Conservation (phyloP, 2,113 vertebrate species). For the Ramphastos sulfuratus region DNA sequence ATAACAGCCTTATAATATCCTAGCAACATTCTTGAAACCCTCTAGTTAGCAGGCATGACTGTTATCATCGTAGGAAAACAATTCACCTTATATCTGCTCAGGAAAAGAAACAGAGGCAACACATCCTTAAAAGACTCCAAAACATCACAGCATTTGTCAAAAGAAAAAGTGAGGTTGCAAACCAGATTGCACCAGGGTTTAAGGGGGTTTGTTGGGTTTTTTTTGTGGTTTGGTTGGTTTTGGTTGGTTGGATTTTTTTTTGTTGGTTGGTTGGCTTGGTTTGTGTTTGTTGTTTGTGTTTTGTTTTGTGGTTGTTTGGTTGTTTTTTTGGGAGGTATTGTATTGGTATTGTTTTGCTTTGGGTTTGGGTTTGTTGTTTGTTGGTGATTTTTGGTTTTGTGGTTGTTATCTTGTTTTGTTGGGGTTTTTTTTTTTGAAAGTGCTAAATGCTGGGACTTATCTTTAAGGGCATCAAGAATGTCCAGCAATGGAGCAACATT, state of each 20-base stretch:
- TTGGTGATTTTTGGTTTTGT: too few species aligned
- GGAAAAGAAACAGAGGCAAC: not conserved
- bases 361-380: too few species aligned
- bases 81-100: not conserved
- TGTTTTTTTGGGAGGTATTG: too few species aligned
- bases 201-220: not conserved
- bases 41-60: not conserved
- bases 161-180: not conserved
- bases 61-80: not conserved
- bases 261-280: not conserved
- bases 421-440: not conserved
- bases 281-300: too few species aligned
- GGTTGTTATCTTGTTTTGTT: too few species aligned
- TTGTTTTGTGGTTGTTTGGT: too few species aligned
- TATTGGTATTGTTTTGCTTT: too few species aligned
- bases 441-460: not conserved
- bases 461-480: not conserved
- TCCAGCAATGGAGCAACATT: not conserved
- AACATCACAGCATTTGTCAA: not conserved
- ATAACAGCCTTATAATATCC: not conserved
- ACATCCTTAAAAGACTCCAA: not conserved
- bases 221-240: not conserved
- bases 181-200: not conserved
- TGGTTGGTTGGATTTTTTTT: too few species aligned
- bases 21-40: not conserved